Evolutionary conservation across 1,140 invertebrate genomes (phyloP), one percentile per base, ranked within the genome.

Genomic region (Drosophila miranda): DNA sequence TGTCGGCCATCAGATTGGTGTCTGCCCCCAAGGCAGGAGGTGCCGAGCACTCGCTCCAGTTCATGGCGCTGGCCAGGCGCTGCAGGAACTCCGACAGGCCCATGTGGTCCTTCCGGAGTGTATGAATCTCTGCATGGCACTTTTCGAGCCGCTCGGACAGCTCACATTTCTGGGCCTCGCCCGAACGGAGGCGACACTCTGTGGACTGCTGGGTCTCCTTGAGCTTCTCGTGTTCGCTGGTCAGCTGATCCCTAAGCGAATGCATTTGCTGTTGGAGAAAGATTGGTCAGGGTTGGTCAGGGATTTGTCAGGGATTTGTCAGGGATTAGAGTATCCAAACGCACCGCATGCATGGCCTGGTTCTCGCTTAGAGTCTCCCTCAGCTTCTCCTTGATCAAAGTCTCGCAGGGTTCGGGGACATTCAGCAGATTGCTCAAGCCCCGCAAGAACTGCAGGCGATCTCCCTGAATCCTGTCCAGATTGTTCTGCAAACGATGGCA

Each of bases 1-100:
- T 95, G 77, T 97, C 95, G 0, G 95, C 96, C 90, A 96, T 95
- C 26, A 96, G 92, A 87, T 96, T 95, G 14, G 96, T 93, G 7
- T 95, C 95, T 50, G 95, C 93, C 72, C 96, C 95, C 75, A 95
- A 93, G 0, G 95, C 78, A 0, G 90, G 90, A 3, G 87, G 90
- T 1, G 73, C 70, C 0, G 81, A 76, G 50, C 90, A 91, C 45
- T 91, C 90, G 16, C 88, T 79, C 78, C 88, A 91, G 60, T 67
- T 82, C 41, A 91, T 69, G 21, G 89, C 94, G 68, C 94, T 92
- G 58, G 94, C 94, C 42, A 97, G 87, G 48, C 95, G 92, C 78
- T 96, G 95, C 48, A 91, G 59, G 50, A 80, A 91, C 75, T 89
- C 92, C 34, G 70, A 86, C 6, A 82, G 70, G 2, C 71, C 82